Evolutionary conservation across 2,888 invertebrate species (phyloP).

Genomic region (Epistrophella euchroma): DNA sequence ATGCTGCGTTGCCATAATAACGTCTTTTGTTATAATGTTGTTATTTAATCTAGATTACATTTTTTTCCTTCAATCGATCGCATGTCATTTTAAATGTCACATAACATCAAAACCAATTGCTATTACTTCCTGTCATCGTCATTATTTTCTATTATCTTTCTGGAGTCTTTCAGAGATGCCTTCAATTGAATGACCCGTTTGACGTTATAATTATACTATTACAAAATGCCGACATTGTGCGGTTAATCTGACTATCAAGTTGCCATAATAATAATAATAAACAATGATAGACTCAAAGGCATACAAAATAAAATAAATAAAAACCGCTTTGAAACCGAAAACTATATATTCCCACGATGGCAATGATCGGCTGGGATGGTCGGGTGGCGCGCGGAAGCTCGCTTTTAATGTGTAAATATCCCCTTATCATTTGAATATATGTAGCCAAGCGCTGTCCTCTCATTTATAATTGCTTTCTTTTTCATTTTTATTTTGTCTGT

Average conservation of each 20-base stretch:
- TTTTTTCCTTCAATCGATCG: constrained; percentile 40
- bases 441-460: constrained; percentile 40
- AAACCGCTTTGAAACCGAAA: constrained; percentile 23
- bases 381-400: constrained; percentile 35
- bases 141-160: constrained; percentile 1
- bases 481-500: constrained; percentile 10
- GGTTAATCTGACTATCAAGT: constrained; percentile 50
- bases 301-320: background rate
- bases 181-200: constrained; percentile 68
- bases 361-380: background rate
- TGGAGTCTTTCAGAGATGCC: constrained; percentile 34
- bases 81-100: constrained; percentile 57
- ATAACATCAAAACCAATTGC: constrained; percentile 67
- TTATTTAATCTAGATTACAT: constrained; percentile 45
- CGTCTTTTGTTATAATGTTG: constrained; percentile 35
- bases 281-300: constrained; percentile 30
- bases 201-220: constrained; percentile 58
- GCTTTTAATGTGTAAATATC: constrained; percentile 31
- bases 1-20: background rate
- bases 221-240: constrained; percentile 38
- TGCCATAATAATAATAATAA: constrained; percentile 34
- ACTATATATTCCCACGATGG: constrained; percentile 69
- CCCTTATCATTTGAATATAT: constrained; percentile 57
- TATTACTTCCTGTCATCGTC: constrained; percentile 74
- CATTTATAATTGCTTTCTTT: constrained; percentile 55